These are phyloP conservation scores for Apus apus DNA, from an alignment of 2,113 vertebrate species.

Conservation along the genomic window DNA sequence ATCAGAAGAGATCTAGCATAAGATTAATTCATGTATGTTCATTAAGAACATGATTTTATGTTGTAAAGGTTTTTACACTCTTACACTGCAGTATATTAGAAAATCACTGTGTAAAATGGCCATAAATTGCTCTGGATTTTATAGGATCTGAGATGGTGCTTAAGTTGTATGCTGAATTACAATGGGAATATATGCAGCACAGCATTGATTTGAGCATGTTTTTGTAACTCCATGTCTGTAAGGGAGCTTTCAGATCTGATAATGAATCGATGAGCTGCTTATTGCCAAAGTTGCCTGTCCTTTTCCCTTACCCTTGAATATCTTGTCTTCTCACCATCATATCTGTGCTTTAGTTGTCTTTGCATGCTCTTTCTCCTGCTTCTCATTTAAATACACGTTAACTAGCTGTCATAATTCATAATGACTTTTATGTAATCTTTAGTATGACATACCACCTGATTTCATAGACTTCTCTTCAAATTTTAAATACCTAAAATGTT, in stretches of 20 bases:
- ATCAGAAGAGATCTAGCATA: not conserved
- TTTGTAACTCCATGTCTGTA: not conserved
- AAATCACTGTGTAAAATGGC: rapidly evolving
- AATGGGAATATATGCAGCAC: not conserved
- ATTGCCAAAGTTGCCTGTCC: not conserved
- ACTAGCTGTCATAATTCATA: not conserved
- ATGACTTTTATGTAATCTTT: not conserved
- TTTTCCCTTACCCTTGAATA: not conserved
- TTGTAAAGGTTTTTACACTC: not conserved
- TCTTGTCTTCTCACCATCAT: not conserved
- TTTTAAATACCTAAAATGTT: not conserved
- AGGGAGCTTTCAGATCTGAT: not conserved
- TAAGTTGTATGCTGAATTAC: not conserved
- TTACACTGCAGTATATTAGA: not conserved
- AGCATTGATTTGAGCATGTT: not conserved
- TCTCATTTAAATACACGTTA: not conserved
- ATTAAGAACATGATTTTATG: not conserved
- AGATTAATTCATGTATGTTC: not conserved
- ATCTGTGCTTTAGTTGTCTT: not conserved
- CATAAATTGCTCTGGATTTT: not conserved
- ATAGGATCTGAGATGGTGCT: not conserved
- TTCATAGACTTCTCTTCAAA: not conserved
- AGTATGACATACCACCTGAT: not conserved
- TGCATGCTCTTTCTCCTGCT: not conserved
- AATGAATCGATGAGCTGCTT: not conserved